A percentile compares a stretch with the other conserved stretches of the same genome.
phyloP scores from a whole-genome alignment of 2,113 vertebrate species.

The Egretta garzetta region DNA sequence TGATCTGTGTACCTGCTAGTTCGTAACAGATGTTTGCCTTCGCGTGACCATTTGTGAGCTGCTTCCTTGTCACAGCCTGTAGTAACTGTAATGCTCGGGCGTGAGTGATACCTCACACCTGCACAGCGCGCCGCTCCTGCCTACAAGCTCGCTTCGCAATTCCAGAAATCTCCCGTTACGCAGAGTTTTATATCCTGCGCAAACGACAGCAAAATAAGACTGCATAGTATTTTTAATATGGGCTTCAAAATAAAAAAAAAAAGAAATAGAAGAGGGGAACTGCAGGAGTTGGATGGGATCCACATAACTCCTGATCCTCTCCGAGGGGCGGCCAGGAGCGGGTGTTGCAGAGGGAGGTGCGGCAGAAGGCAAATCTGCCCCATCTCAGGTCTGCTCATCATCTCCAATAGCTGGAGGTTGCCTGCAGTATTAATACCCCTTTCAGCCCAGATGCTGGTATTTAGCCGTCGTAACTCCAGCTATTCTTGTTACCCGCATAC shows the following conservation, averaged over 20 bases:
- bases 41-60: slow-evolving; percentile 14
- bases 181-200: not conserved
- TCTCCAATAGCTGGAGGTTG: not conserved
- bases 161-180: not conserved
- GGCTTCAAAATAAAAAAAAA: not conserved
- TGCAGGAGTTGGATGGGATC: not conserved
- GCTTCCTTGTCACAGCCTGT: slow-evolving; percentile 38
- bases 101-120: slow-evolving; percentile 50
- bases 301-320: fast-evolving
- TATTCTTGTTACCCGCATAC: not conserved
- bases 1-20: slow-evolving; percentile 52
- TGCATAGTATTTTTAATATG: not conserved
- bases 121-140: not conserved
- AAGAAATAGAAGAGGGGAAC: not conserved
- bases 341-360: not conserved
- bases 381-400: not conserved
- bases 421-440: not conserved
- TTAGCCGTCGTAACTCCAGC: not conserved
- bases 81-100: not conserved
- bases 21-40: slow-evolving; percentile 58
- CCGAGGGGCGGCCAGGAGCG: not conserved
- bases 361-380: not conserved
- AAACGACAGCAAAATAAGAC: not conserved
- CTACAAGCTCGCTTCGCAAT: not conserved
- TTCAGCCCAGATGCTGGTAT: not conserved